These are phyloP conservation scores for Anguilla anguilla DNA, from an alignment of 2,797 vertebrate genomes.

Conservation along the genomic window DNA sequence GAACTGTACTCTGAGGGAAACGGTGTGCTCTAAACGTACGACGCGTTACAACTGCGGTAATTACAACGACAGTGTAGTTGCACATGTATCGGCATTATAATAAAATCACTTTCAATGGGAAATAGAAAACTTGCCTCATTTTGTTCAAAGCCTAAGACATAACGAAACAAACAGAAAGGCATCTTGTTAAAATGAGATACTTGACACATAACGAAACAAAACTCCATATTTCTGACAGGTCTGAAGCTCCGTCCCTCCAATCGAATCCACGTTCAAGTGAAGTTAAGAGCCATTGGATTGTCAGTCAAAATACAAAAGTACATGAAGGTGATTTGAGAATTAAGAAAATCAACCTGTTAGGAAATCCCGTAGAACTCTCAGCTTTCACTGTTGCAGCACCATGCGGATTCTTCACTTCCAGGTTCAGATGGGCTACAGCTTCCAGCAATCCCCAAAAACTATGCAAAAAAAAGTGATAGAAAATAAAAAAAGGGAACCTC, in stretches of 20 bases:
- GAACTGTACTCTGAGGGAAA: not conserved
- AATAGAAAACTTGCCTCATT: not conserved
- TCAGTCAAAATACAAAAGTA: not conserved
- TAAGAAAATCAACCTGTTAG: slow-evolving; percentile 19
- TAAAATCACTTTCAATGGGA: not conserved
- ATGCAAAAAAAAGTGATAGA: not conserved
- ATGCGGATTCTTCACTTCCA: slow-evolving; percentile 14
- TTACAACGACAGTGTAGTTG: not conserved
- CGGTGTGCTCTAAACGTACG: not conserved
- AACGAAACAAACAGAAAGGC: not conserved
- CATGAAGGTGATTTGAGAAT: not conserved
- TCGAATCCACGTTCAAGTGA: not conserved
- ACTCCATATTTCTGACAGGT: not conserved
- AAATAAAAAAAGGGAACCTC: not conserved
- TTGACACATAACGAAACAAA: not conserved
- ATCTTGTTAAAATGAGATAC: not conserved
- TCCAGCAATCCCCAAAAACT: slow-evolving; percentile 2
- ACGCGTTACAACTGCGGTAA: not conserved
- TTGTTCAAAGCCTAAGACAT: not conserved
- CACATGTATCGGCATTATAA: not conserved
- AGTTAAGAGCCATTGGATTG: not conserved
- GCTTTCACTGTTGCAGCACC: slow-evolving; percentile 9
- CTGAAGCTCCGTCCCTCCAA: not conserved
- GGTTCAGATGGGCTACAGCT: not conserved
- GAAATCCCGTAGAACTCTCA: slow-evolving; percentile 18